These are phyloP conservation scores for Bolborhynchus lineola DNA, from an alignment of 2,113 vertebrate genomes.

Conservation along the genomic window DNA sequence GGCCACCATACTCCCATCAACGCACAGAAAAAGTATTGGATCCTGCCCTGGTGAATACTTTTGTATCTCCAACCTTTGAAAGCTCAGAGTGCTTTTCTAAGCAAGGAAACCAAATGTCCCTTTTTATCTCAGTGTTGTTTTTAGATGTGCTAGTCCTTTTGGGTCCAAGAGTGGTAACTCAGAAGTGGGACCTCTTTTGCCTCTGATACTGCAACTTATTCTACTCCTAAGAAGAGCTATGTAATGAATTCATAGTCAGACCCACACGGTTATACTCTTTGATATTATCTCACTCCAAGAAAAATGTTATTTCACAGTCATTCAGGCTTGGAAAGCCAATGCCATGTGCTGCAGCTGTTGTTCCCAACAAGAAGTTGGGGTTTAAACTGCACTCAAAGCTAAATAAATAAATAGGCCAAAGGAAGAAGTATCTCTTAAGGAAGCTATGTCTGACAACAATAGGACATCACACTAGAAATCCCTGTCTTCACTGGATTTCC, in stretches of 20 bases:
- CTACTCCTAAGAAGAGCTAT: neutral
- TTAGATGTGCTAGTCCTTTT: neutral
- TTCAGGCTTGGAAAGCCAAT: neutral
- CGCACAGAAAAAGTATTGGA: neutral
- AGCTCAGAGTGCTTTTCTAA: neutral
- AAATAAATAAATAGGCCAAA: slow-evolving; percentile 42
- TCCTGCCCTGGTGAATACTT: neutral
- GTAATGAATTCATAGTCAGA: slow-evolving; percentile 28
- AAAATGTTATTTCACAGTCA: slow-evolving; percentile 27
- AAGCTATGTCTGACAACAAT: neutral
- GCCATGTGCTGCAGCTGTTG: neutral
- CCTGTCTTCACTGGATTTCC: neutral
- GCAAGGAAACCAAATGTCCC: neutral
- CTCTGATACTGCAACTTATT: neutral
- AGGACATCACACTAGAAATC: neutral
- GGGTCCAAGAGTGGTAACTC: neutral
- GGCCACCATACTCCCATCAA: neutral
- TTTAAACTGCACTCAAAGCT: neutral
- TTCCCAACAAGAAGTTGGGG: slow-evolving; percentile 40
- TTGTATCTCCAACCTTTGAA: neutral
- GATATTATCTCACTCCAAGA: slow-evolving; percentile 22
- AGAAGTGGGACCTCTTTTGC: neutral
- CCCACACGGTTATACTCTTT: neutral
- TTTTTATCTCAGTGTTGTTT: neutral
- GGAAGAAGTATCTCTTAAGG: neutral